phyloP scores from a whole-genome alignment of 92 coral and sea anemone species.

The Nematostella vectensis region DNA sequence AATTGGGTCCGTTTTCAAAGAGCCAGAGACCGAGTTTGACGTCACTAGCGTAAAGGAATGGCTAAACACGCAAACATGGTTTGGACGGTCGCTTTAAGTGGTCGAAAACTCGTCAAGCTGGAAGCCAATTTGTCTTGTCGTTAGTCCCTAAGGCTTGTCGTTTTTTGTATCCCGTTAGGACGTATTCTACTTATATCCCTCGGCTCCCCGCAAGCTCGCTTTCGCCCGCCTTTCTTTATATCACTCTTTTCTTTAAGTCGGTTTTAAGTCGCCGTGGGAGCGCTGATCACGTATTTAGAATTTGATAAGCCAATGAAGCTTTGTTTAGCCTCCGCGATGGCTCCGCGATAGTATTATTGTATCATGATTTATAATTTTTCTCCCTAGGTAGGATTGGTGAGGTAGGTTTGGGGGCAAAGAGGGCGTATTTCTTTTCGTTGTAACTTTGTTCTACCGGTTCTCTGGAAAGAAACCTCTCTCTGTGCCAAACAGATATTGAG shows the following conservation, averaged over 20 bases:
- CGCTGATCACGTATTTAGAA: not conserved
- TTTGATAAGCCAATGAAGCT: not conserved
- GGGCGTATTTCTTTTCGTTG: not conserved
- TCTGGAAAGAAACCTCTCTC: not conserved
- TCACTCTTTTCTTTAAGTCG: too few relatives aligned
- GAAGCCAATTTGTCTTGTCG: not conserved
- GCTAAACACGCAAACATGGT: too few relatives aligned
- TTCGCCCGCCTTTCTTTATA: not conserved
- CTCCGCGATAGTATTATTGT: not conserved
- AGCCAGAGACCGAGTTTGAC: too few relatives aligned
- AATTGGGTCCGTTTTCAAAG: too few relatives aligned
- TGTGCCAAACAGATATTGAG: not conserved
- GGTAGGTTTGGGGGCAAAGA: constrained; percentile 1
- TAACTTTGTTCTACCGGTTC: not conserved
- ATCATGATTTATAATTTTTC: too few relatives aligned
- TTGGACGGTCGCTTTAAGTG: not conserved
- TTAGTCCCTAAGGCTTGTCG: not conserved
- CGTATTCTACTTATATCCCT: not conserved
- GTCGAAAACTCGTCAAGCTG: constrained; percentile 1
- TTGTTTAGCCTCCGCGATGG: not conserved
- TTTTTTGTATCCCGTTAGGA: not conserved
- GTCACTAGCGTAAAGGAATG: too few relatives aligned
- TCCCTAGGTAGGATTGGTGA: not conserved
- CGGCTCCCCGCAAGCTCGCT: not conserved
- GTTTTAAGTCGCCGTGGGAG: not conserved